Base-by-base conservation (phyloP, 2,113 vertebrate species). In the Prunella himalayana region DNA sequence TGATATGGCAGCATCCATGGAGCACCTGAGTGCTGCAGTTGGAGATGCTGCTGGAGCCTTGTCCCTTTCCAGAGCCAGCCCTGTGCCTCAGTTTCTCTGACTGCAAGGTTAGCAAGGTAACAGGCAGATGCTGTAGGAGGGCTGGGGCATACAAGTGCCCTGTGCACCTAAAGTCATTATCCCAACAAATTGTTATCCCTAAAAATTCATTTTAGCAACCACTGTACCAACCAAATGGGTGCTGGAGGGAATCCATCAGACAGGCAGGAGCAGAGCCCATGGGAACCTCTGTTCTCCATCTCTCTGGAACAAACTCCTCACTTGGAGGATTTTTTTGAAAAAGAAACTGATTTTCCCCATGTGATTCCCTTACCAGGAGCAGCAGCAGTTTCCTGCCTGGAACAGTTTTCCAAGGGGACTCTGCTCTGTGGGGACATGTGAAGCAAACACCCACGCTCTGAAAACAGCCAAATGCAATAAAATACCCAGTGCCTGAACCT, bases 301-400 rank as follows among this genome's bases (percentile, higher is more conserved):
- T 88, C 90, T 77, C 51, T 2, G 5, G 51, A 93, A 45, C 57
- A 88, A 88, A 63, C 44, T 77, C 71, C 60, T 88, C 41, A 17
- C 66, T 84, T 2, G 1, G 39, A 86, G 73, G 63, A 56, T 71
- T 82, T 91, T 91, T 79, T 56, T 49, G 86, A 69, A 72, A 86
- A 44, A 88, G 50, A 23, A 69, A 28, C 72, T 61, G 49, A 42
- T 84, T 84, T 92, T 84, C 61, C 44, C 60, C 35, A 15, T 79
- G 69, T 0, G 9, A 39, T 92, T 92, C 81, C 45, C 65, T 77
- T 61, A 68, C 50, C 49, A 65, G 70, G 13, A 92, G 65, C 64
- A 65, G 60, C 72, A 68, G 82, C 79, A 45, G 47, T 64, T 93
- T 84, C 69, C 90, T 92, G 92, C 82, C 50, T n/a, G 42, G 83